Conservation (phyloP, 2,113 vertebrate species). For the Fregetta grallaria region DNA sequence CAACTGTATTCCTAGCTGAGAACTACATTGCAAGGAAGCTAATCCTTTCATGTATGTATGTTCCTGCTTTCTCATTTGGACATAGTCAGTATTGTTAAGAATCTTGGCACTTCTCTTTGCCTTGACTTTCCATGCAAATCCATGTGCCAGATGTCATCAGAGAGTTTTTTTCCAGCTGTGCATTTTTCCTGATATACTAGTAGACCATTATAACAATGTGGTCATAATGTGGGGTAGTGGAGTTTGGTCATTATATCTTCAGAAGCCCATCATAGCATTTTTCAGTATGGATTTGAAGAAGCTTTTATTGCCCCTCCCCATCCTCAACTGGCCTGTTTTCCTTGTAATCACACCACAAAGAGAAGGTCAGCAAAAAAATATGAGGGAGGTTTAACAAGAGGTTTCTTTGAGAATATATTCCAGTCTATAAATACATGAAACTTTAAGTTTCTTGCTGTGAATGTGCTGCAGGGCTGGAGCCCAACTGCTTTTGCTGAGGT, state of each 20-base stretch:
- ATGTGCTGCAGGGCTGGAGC: neutral
- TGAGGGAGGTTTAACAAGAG: neutral
- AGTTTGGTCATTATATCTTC: neutral
- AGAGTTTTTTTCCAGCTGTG: constrained; percentile 33
- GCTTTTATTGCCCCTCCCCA: neutral
- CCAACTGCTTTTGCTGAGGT: neutral
- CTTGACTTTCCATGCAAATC: constrained; percentile 21
- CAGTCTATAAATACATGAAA: neutral
- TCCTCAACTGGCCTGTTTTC: neutral
- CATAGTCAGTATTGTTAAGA: constrained; percentile 21
- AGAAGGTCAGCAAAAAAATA: constrained; percentile 5
- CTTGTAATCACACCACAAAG: neutral
- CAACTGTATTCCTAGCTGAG: neutral
- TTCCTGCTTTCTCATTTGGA: neutral
- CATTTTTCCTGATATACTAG: neutral
- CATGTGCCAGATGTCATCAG: constrained; percentile 37
- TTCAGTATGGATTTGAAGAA: neutral
- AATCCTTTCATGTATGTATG: constrained; percentile 30
- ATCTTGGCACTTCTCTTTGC: constrained; percentile 39
- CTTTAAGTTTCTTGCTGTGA: neutral
- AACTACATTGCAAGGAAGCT: constrained; percentile 34
- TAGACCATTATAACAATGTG: neutral
- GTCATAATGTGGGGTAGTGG: neutral
- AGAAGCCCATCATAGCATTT: neutral
- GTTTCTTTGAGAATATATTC: neutral